These are phyloP conservation scores for Cryptocephalus moraei DNA, from an alignment of 2,888 invertebrate species.

Conservation along the genomic window DNA sequence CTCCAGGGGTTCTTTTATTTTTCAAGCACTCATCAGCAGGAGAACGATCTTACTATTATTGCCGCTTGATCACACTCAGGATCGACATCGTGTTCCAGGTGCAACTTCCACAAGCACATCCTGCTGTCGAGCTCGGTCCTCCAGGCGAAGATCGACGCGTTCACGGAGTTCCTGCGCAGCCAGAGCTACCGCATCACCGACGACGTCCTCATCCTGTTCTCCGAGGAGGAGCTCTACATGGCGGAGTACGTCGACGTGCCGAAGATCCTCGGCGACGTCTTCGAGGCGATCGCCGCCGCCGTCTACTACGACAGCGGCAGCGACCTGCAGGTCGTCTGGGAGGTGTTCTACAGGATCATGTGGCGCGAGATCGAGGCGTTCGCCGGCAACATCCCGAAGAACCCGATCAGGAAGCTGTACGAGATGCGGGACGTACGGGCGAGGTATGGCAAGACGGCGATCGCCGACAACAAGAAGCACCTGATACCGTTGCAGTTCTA, in stretches of 20 bases:
- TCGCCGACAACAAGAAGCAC: conserved; percentile 26
- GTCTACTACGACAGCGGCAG: conserved; percentile 79
- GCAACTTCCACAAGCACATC: conserved; percentile 64
- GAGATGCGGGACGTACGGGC: conserved; percentile 75
- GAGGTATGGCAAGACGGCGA: conserved; percentile 49
- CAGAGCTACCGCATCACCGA: conserved; percentile 53
- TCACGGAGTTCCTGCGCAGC: conserved; percentile 53
- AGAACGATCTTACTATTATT: no score
- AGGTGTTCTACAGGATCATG: conserved; percentile 74
- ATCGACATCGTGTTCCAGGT: no score
- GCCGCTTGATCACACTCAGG: no score
- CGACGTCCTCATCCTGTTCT: conserved; percentile 54
- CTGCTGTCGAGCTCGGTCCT: conserved; percentile 43
- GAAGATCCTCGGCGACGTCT: conserved; percentile 85
- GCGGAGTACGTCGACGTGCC: conserved; percentile 83
- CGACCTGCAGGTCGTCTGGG: conserved; percentile 65
- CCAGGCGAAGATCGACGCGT: conserved; percentile 47
- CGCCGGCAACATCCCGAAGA: conserved; percentile 73
- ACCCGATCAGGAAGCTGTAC: conserved; percentile 76
- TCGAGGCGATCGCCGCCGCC: conserved; percentile 87
- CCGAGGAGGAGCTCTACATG: conserved; percentile 46
- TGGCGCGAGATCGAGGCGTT: conserved; percentile 76
- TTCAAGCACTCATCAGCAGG: no score
- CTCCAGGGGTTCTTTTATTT: no score
- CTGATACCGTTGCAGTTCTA: conserved; percentile 55